phyloP scores from a whole-genome alignment of 2,888 invertebrate species.

The Nomada hirtipes region DNA sequence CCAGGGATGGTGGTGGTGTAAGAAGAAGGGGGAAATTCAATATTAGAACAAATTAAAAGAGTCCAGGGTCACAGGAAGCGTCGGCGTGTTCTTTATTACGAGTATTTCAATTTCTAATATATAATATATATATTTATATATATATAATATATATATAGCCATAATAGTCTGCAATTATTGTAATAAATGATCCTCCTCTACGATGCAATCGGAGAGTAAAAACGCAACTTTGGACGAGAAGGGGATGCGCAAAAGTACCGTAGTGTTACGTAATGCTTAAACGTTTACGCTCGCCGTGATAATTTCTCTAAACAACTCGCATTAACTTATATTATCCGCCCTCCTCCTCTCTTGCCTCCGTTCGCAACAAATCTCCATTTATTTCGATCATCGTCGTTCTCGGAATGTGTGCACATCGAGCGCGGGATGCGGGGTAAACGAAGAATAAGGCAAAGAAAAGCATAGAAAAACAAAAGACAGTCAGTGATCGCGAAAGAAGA shows the following conservation, averaged over 20 bases:
- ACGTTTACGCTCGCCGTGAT: slow-evolving; percentile 51
- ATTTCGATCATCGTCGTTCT: slow-evolving; percentile 22
- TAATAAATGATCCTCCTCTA: slow-evolving; percentile 79
- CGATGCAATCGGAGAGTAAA: slow-evolving; percentile 74
- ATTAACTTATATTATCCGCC: slow-evolving; percentile 20
- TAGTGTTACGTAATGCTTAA: slow-evolving; percentile 61
- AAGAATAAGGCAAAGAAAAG: slow-evolving; percentile 28
- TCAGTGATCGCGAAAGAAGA: slow-evolving; percentile 51
- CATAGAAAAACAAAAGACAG: slow-evolving; percentile 12
- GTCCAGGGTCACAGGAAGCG: slow-evolving; percentile 74
- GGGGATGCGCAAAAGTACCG: slow-evolving; percentile 63
- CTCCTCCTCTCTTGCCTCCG: slow-evolving; percentile 6
- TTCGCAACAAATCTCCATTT: slow-evolving; percentile 19
- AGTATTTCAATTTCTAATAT: slow-evolving; percentile 83
- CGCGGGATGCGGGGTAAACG: slow-evolving; percentile 19
- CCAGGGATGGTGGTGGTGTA: not conserved
- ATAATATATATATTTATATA: slow-evolving; percentile 81
- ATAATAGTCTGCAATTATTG: slow-evolving; percentile 82
- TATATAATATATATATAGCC: slow-evolving; percentile 81
- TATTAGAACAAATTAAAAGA: slow-evolving; percentile 42
- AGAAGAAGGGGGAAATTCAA: slow-evolving; percentile 8
- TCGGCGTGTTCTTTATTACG: slow-evolving; percentile 83
- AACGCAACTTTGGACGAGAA: slow-evolving; percentile 69
- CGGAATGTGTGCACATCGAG: slow-evolving; percentile 51
- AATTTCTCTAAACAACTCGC: slow-evolving; percentile 11